A percentile compares a stretch with the other conserved stretches of the same genome.
Conservation (phyloP, 1,140 invertebrate genomes). For the Radopholus similis region DNA sequence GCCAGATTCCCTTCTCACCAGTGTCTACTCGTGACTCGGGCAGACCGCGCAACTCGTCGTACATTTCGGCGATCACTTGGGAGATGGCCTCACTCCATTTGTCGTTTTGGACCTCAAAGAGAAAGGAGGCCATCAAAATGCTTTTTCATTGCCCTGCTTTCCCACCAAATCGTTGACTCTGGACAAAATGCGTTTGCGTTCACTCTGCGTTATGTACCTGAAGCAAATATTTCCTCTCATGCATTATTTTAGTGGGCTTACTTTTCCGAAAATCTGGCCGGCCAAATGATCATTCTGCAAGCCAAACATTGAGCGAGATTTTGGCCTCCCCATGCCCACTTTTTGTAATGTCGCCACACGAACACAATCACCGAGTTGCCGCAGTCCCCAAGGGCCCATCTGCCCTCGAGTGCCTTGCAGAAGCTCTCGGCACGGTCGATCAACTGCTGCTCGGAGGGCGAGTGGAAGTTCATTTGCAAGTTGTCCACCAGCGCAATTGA, state of each 20-base stretch:
- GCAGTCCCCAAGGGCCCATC: slow-evolving; percentile 60
- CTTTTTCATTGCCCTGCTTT: slow-evolving; percentile 45
- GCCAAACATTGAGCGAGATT: slow-evolving; percentile 4
- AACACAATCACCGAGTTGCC: slow-evolving; percentile 59
- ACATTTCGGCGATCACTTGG: slow-evolving; percentile 43
- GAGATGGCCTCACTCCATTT: slow-evolving; percentile 25
- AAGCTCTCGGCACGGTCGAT: slow-evolving; percentile 57
- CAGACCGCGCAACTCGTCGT: slow-evolving; percentile 49
- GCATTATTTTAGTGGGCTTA: not conserved
- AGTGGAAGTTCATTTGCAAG: slow-evolving; percentile 60
- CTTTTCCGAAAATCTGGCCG: slow-evolving; percentile 48
- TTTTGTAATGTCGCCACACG: slow-evolving; percentile 60
- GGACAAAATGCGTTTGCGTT: slow-evolving; percentile 49
- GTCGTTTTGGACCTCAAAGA: slow-evolving; percentile 3
- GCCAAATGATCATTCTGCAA: slow-evolving; percentile 58
- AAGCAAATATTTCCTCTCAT: slow-evolving; percentile 9
- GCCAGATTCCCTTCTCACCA: too few species aligned
- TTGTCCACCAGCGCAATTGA: slow-evolving; percentile 59
- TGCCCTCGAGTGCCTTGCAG: slow-evolving; percentile 52
- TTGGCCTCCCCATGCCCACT: not conserved
- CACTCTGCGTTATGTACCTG: slow-evolving; percentile 52
- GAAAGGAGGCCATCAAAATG: slow-evolving; percentile 28
- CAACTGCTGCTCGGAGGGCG: slow-evolving; percentile 59
- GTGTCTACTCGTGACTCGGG: slow-evolving; percentile 54
- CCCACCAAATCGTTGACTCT: slow-evolving; percentile 54